Conservation (phyloP, 1,140 invertebrate species). For the Orussus abietinus region DNA sequence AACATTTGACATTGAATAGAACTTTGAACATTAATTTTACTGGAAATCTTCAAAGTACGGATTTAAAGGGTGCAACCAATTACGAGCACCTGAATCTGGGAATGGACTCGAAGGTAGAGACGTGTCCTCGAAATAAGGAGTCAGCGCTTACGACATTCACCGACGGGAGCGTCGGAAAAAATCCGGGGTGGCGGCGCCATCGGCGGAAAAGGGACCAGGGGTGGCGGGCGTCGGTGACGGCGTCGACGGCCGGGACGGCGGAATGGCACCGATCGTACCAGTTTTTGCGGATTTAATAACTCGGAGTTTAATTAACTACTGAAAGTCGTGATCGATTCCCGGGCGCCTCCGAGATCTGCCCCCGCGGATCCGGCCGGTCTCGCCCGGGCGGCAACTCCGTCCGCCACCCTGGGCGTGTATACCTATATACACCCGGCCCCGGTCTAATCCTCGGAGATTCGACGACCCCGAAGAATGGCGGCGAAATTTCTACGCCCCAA, state of each 20-base stretch:
- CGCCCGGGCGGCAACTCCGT: constrained; percentile 3
- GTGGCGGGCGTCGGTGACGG: constrained; percentile 1
- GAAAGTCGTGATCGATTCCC: constrained; percentile 45
- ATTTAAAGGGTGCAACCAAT: too few relatives aligned
- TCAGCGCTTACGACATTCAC: too few relatives aligned
- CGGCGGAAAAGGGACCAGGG: constrained; percentile 17
- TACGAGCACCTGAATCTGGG: too few relatives aligned
- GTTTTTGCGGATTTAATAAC: constrained; percentile 49
- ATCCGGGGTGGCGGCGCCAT: not conserved
- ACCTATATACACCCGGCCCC: constrained; percentile 1
- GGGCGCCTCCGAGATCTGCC: constrained; percentile 19
- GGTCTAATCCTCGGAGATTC: constrained; percentile 17
- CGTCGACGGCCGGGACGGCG: constrained; percentile 6
- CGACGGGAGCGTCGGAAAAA: not conserved
- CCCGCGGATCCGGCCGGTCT: constrained; percentile 2
- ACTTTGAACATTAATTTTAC: too few relatives aligned
- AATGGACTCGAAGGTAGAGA: too few relatives aligned
- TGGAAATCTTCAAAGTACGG: too few relatives aligned
- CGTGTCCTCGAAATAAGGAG: too few relatives aligned
- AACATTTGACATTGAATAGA: too few relatives aligned
- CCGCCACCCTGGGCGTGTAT: not conserved
- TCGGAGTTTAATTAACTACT: constrained; percentile 49
- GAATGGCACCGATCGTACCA: constrained; percentile 22
- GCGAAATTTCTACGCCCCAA: not conserved
- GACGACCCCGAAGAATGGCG: constrained; percentile 6